Evolutionary conservation across 2,797 vertebrate species (phyloP), one percentile per base, ranked within the genome.

Genomic region (Coilia nasus): DNA sequence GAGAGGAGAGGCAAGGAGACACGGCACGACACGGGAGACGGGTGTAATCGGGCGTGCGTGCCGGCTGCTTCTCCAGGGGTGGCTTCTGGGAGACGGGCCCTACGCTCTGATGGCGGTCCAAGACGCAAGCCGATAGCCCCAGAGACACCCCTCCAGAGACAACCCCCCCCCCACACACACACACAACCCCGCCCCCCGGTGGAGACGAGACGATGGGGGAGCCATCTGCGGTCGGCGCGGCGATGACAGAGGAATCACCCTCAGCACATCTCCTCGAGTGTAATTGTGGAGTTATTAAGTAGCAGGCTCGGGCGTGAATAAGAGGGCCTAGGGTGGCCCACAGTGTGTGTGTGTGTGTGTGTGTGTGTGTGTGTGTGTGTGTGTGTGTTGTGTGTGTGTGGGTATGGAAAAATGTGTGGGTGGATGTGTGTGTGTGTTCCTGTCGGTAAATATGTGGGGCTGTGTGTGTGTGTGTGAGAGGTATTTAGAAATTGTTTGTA

Each of bases 241-340:
- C 91, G 93, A 92, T 88, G 93, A 95, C 94, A 95, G 93, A 92
- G 92, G 91, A 90, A 93, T 91, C 91, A 88, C 83, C 57, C 89
- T 88, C 31, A 87, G 86, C 92, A 90, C 92, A 91, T 91, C 89
- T 92, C 92, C 90, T 90, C 87, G 88, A 92, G 92, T 92, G 93
- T 92, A 93, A 91, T 93, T 94, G 35, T 6, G 17, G 17, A 78
- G 15, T 78, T 78, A 21, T 44, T 78, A 54, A 14, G 50, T 7
- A 10, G 90, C 93, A 93, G 92, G 90, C 89, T 21, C 7, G 14
- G 71, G 71, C 35, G 31, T 41, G 71, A 78, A 44, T 0, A 75
- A 15, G 64, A 15, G 4, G 6, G 35, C 6, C 71, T 44, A 21
- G 35, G 17, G 71, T 19, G 71, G 41, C 17, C 31, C 19, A 44